Evolutionary conservation across 2,888 invertebrate species (phyloP), one percentile per base, ranked within the genome.

Genomic region (Autographa pulchrina): DNA sequence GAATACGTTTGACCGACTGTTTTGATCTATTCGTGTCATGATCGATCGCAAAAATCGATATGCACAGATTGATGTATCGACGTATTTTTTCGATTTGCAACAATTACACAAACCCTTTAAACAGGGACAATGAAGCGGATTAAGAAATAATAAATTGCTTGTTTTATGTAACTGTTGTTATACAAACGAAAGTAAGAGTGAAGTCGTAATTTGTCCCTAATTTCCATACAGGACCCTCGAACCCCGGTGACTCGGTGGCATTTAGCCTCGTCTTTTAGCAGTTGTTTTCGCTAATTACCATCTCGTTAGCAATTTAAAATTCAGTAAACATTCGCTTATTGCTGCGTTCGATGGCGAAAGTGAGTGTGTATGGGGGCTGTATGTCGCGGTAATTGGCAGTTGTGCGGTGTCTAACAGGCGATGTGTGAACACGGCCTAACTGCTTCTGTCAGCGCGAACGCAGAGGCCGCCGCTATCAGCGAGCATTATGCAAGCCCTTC

Each of bases 301-400:
- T 93, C 93, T 95, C 91, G 94, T 94, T 95, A 94, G 94, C 94
- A 95, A 94, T 94, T 94, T 94, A 93, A 94, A 95, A 92, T 88
- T 89, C 85, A 84, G 85, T 86, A 88, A 87, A 87, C 85, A 84
- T 87, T 82, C 84, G 86, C 85, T 84, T 77, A 85, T 84, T 86
- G 83, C 74, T 58, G 85, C 82, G 85, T 83, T 83, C 87, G 86
- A 83, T 86, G 87, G 93, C 88, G 93, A 94, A 94, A 94, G 94
- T 91, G 87, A 88, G 76, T 86, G 87, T 88, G 88, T 88, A 88
- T 84, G 81, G 85, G 89, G 91, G 91, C 91, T 91, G 91, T 92
- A 89, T 84, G 87, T 88, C 86, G 86, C 83, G 87, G 88, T 93
- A 94, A 93, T 94, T 94, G 93, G 92, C 91, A 90, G 91, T 88